Evolutionary conservation across 2,797 vertebrate genomes (phyloP), one percentile per base, ranked within the genome.

Genomic region (Linurgus olivaceus): DNA sequence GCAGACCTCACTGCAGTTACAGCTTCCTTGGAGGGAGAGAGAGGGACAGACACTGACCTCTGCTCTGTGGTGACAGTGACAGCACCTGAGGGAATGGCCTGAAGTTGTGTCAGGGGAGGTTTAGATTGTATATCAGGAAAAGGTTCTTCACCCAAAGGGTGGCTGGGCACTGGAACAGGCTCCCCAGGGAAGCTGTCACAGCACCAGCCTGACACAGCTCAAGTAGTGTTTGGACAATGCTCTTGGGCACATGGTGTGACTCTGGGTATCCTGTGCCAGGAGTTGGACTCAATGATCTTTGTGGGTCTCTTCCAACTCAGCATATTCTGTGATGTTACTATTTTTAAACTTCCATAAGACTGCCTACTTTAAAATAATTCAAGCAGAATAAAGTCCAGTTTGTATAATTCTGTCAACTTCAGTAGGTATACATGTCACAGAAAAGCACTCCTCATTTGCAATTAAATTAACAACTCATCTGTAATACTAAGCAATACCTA

Each of bases 161-260:
- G 21, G 1, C 0, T 70, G 57, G 33, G 17, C 35, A 37, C 15
- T 50, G 31, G 8, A 57, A 42, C 26, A 50, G 19, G 45, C 21
- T 62, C 21, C 31, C 31, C 57, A 50, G 50, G 7, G 21, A 0
- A 42, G 26, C 7, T 35, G 21, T 11, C 35, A 24, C 35, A 78
- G 57, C 15, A n/a, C 2, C 33, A 47, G 33, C 10, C 38, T 40
- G 40, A 47, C 6, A 52, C 38, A 47, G 33, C 1, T 62, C 48
- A 55, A 19, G 31, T 6, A 21, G 15, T 0, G 0, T 28, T n/a
- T n/a, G n/a, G 18, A 37, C 15, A 50, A 28, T 0, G 0, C 21
- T 48, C 31, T 63, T 11, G 4, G 73, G 7, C 31, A 62, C 17
- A 7, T 0, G 5, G 15, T 37, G 12, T 28, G 23, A 51, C 26